A percentile compares a stretch with the other conserved stretches of the same genome.
These are phyloP conservation scores for Phenganax subtilis DNA, from an alignment of 92 coral and sea anemone species.

Conservation along the genomic window DNA sequence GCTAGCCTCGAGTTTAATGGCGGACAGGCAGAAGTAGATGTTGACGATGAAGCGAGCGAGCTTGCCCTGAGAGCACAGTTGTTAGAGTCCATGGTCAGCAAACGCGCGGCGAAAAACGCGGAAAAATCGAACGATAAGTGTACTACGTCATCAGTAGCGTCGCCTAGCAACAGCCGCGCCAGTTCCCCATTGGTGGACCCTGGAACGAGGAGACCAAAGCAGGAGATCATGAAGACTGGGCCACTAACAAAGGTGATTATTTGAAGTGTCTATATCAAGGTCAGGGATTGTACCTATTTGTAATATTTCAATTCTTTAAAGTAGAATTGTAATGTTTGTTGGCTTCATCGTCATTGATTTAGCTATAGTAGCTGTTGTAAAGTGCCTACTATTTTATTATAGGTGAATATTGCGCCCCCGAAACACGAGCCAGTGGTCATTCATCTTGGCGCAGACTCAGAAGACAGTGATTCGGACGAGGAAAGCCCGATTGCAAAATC, in stretches of 20 bases:
- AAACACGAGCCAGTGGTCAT: slow-evolving; percentile 94
- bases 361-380: neutral
- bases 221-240: neutral
- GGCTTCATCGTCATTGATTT: neutral
- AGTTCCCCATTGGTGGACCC: slow-evolving; percentile 31
- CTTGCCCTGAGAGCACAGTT: slow-evolving; percentile 70
- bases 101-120: slow-evolving; percentile 70
- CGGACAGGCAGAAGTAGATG: slow-evolving; percentile 46
- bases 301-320: neutral
- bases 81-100: slow-evolving; percentile 76
- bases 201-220: neutral
- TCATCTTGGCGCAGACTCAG: slow-evolving; percentile 85
- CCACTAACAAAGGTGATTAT: too few species aligned
- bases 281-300: neutral
- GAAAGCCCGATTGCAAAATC: slow-evolving; percentile 19
- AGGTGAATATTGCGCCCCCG: slow-evolving; percentile 73
- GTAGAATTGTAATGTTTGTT: neutral
- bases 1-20: neutral
- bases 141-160: neutral
- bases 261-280: neutral
- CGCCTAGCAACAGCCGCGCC: slow-evolving; percentile 28
- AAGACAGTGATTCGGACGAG: slow-evolving; percentile 59
- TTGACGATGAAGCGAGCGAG: slow-evolving; percentile 75
- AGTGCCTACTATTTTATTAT: neutral
- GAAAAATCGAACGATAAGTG: slow-evolving; percentile 4